Evolutionary conservation across 2,797 vertebrate species (phyloP).

Genomic region (Lindbergichthys nudifrons): DNA sequence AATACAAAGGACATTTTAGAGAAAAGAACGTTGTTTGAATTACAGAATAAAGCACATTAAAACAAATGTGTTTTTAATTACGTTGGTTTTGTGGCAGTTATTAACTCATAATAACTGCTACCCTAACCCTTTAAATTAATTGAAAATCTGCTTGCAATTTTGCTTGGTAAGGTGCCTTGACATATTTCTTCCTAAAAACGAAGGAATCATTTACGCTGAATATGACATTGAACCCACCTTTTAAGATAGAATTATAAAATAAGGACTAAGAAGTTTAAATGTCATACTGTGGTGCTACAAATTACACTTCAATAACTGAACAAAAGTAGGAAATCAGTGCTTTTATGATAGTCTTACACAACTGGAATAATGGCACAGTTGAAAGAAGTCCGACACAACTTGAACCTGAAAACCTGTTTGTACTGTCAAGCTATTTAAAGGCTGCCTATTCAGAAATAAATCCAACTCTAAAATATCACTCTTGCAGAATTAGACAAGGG

Average conservation of each 20-base stretch:
- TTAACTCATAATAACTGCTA: too few species aligned
- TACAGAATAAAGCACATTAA: not conserved
- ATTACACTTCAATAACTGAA: not conserved
- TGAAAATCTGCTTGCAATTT: not conserved
- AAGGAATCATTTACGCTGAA: not conserved
- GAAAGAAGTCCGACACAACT: conserved; percentile 2
- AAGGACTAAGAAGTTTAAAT: not conserved
- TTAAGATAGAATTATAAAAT: not conserved
- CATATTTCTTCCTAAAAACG: not conserved
- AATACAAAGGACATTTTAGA: not conserved
- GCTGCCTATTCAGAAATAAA: not conserved
- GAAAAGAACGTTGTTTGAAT: not conserved
- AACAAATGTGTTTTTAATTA: not conserved
- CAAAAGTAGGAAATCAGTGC: not conserved
- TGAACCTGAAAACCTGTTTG: not conserved
- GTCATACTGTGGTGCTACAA: too few species aligned
- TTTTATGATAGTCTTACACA: not conserved
- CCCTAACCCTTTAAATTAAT: not conserved
- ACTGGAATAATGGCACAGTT: not conserved
- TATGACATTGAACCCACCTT: not conserved
- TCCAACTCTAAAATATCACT: not conserved
- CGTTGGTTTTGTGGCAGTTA: too few species aligned
- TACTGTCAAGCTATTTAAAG: not conserved
- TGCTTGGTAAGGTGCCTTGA: not conserved
- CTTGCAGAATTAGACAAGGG: not conserved